Base-by-base conservation (phyloP, 37 sponge, comb jelly and placozoan species). In the Bolinopsis microptera region DNA sequence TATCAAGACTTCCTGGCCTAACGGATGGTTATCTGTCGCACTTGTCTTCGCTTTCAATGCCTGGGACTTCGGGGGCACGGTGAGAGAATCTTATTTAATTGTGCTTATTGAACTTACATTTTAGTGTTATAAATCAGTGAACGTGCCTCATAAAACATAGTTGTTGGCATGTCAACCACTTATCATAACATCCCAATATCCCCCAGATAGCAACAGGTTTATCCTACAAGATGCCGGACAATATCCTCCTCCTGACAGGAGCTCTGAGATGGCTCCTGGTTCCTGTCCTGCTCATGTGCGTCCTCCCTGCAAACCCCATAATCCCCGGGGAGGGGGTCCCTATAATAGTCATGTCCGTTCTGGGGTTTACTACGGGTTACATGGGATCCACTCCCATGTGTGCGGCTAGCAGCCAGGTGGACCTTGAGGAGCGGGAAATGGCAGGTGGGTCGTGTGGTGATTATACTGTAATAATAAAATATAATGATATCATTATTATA, bases 291-390 rank as follows among this genome's bases (percentile, higher is more conserved):
- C 70, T 97, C 2, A 76, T 97, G 34, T 93, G 94, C 74, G 93
- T 94, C 21, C 35, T 88, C 32, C 97, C 97, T 13, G 92, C 68
- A 1, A 38, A 92, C 38, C 61, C 61, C 26, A 28, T 94, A 8
- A 83, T 38, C 13, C 39, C 39, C 68, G 92, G 95, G 35, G 83
- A 94, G 3, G 69, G 93, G 0, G 31, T 72, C 18, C 75, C 75
- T 21, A 72, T 72, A 2, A 28, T n/a, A 8, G 41, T 95, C 28
- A 92, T 75, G 0, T 26, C 93, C 21, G 35, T 93, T 0, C 38
- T 97, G 36, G 97, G 96, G 0, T 39, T 95, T 9, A 94, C 95
- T 24, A 95, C 76, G 77, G 97, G 97, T 39, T 97, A 96, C 92
- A 95, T 96, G 88, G 95, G 96, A 0, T 82, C 92, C 41, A 38